phyloP scores from a whole-genome alignment of 2,113 vertebrate species.

The Varanus salvator region DNA sequence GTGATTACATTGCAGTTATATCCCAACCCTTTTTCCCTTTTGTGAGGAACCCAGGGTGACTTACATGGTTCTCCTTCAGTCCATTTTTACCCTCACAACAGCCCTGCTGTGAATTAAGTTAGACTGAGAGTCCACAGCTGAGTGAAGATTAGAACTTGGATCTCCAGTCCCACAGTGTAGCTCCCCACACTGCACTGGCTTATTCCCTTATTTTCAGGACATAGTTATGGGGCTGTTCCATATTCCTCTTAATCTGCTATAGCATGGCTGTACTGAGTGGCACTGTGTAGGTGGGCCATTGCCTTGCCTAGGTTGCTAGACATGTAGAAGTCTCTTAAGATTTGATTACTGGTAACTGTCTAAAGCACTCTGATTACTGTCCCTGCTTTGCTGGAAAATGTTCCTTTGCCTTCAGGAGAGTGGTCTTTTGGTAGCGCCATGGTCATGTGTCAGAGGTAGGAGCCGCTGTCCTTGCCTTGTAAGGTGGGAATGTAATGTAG shows the following conservation, averaged over 20 bases:
- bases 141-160: too few relatives aligned
- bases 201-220: not conserved
- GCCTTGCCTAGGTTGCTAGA: not conserved
- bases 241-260: not conserved
- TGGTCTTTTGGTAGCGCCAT: not conserved
- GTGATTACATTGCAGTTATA: too few relatives aligned
- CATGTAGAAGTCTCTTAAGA: not conserved
- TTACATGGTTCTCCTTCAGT: too few relatives aligned
- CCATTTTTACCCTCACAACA: too few relatives aligned
- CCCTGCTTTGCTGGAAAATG: too few relatives aligned
- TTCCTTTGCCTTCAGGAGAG: not conserved
- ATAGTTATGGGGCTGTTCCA: not conserved
- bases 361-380: not conserved
- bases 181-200: too few relatives aligned
- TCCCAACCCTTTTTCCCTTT: too few relatives aligned
- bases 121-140: too few relatives aligned
- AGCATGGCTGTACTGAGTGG: not conserved
- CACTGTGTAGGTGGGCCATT: not conserved
- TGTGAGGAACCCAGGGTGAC: too few relatives aligned
- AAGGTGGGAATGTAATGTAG: not conserved
- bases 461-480: not conserved
- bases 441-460: too few relatives aligned
- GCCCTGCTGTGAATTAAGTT: too few relatives aligned
- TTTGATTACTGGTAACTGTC: not conserved
- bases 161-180: too few relatives aligned